Conservation (phyloP, 2,888 invertebrate species). For the Spodoptera littoralis region DNA sequence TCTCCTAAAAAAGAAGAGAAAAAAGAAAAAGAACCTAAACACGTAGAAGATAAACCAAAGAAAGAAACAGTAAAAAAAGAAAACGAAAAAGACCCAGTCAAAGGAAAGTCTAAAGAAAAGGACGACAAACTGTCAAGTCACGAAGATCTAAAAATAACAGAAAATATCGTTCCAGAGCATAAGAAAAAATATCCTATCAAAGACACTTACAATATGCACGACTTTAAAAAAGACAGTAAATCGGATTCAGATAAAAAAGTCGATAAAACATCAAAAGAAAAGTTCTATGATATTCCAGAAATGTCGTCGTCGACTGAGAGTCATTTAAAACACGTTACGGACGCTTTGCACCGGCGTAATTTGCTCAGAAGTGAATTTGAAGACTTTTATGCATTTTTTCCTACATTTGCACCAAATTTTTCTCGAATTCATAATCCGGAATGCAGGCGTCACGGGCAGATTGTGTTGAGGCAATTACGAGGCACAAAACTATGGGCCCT, state of each 20-base stretch:
- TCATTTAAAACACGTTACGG: conserved; percentile 76
- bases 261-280: conserved; percentile 56
- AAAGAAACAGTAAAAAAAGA: conserved; percentile 47
- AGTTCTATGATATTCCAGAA: conserved; percentile 61
- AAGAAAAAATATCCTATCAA: conserved; percentile 54
- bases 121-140: conserved; percentile 31
- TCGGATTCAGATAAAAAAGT: conserved; percentile 45
- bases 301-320: conserved; percentile 64
- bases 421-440: conserved; percentile 90
- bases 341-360: conserved; percentile 79
- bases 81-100: conserved; percentile 38
- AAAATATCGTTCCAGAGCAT: conserved; percentile 43
- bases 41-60: conserved; percentile 46
- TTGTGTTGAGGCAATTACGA: conserved; percentile 91
- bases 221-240: conserved; percentile 56
- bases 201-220: conserved; percentile 49
- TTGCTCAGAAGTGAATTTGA: conserved; percentile 88
- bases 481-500: conserved; percentile 92
- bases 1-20: conserved; percentile 50
- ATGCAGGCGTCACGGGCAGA: conserved; percentile 91
- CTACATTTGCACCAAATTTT: conserved; percentile 92
- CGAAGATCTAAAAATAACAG: conserved; percentile 32
- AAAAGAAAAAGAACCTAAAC: conserved; percentile 53
- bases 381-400: conserved; percentile 90
- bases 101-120: conserved; percentile 43